A percentile compares a stretch with the other conserved stretches of the same genome.
These are phyloP conservation scores for Onthophagus sagittarius DNA, from an alignment of 2,888 invertebrate genomes.

Conservation along the genomic window DNA sequence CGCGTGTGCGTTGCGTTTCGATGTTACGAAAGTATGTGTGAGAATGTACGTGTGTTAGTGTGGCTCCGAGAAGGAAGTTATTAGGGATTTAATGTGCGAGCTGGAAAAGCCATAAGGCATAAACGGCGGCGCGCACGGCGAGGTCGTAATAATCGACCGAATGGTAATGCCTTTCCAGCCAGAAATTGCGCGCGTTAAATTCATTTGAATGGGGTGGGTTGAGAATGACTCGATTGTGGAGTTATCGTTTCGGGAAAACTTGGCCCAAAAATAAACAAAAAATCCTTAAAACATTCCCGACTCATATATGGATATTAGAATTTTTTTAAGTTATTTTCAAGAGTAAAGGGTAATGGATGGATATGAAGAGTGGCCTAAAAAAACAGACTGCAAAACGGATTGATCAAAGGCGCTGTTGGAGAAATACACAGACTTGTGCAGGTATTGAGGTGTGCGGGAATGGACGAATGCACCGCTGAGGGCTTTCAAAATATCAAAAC, in stretches of 20 bases:
- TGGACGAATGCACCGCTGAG: slow-evolving; percentile 43
- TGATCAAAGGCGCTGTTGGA: slow-evolving; percentile 44
- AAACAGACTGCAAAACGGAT: slow-evolving; percentile 37
- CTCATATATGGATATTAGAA: neutral
- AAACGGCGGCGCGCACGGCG: neutral
- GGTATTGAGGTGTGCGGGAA: slow-evolving; percentile 45
- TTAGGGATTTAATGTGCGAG: slow-evolving; percentile 6
- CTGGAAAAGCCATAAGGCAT: slow-evolving; percentile 6
- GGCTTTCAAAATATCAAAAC: slow-evolving; percentile 43
- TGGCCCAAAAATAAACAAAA: neutral
- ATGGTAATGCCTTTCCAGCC: neutral
- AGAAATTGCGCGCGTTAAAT: slow-evolving; percentile 1
- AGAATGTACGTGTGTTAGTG: neutral
- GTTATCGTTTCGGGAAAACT: neutral
- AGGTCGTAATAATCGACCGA: slow-evolving; percentile 7
- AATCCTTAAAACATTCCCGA: neutral
- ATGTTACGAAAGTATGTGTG: no score
- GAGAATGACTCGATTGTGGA: neutral
- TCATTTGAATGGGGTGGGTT: neutral
- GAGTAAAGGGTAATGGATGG: neutral
- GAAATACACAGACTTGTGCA: slow-evolving; percentile 43
- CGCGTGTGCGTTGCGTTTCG: no score
- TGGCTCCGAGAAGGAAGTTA: slow-evolving; percentile 10
- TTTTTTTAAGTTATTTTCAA: neutral
- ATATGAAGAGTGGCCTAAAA: slow-evolving; percentile 8